Base-by-base conservation (phyloP, 2,888 invertebrate genomes). In the Prosapia bicincta region DNA sequence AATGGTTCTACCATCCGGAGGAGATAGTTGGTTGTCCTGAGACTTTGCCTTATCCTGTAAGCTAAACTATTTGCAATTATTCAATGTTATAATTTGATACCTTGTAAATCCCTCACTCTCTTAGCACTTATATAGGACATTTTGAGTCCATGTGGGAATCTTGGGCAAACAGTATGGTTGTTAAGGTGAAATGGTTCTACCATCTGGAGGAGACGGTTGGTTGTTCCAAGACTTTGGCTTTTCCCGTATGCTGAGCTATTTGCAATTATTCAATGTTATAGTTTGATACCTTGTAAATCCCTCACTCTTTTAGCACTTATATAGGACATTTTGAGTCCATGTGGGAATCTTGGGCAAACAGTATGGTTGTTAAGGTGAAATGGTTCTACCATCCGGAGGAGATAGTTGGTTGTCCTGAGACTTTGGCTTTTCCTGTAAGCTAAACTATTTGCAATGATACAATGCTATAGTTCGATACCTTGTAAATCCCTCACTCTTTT, bases 311-410 rank as follows among this genome's bases (percentile, higher is more conserved):
- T n/a, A n/a, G n/a, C n/a, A n/a, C 97, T 0, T 98, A 96, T 86
- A 96, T 97, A 83, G 97, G 97, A 0, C 92, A 93, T 78, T 94
- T 97, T 77, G 94, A 94, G 84, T 93, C 94, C 78, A 91, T 98
- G 89, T 98, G 97, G 97, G 94, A 97, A 85, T 91, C 93, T 10
- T 91, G 93, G 83, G 91, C 91, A 38, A 94, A 93, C 83, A 94
- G 93, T 83, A 97, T 96, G 94, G 91, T 94, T 67, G 97, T 98
- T 68, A 92, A 92, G 80, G 97, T 98, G 71, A 92, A 94, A 83
- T 98, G 98, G 98, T 98, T 96, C 86, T 98, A 98, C 87, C 97
- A 97, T 85, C 97, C 97, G 0, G 97, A 97, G 85, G 98, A 98
- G 86, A 96, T 97, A 0, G 89, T 90, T 54, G 93, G 93, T 24